phyloP scores from a whole-genome alignment of 2,888 invertebrate genomes.

The Tetragonisca angustula region DNA sequence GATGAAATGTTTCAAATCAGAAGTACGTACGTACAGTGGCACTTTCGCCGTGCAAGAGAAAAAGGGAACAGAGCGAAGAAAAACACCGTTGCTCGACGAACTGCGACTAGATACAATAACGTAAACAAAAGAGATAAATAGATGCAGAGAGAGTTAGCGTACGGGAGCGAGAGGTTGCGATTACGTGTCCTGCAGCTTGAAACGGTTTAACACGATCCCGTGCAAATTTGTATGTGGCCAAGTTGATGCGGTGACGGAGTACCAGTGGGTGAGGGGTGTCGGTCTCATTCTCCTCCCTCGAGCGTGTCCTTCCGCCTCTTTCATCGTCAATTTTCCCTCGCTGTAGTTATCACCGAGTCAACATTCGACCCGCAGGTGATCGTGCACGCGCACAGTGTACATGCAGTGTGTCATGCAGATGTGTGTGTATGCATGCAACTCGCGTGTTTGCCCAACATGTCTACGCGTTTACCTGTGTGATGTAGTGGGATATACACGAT shows the following conservation, averaged over 20 bases:
- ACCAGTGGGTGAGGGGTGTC: neutral
- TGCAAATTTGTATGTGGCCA: slow-evolving; percentile 74
- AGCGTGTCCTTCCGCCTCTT: neutral
- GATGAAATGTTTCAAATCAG: too few relatives aligned
- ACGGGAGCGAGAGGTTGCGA: neutral
- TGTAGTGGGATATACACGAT: slow-evolving; percentile 12
- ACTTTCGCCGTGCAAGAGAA: neutral
- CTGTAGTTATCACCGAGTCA: neutral
- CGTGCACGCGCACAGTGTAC: neutral
- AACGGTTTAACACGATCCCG: slow-evolving; percentile 69
- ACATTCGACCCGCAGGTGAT: neutral
- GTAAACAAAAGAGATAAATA: neutral
- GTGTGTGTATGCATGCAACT: neutral
- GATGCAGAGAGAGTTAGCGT: neutral
- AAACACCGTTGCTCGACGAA: neutral
- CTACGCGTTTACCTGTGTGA: slow-evolving; percentile 12
- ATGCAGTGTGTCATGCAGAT: too few relatives aligned
- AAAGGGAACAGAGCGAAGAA: neutral
- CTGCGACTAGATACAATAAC: neutral
- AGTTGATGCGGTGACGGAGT: neutral
- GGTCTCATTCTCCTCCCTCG: neutral
- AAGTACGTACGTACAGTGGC: too few relatives aligned
- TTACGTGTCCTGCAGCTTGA: slow-evolving; percentile 17
- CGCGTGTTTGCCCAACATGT: slow-evolving; percentile 15
- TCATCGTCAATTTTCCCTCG: neutral